Conservation (phyloP, 2,888 invertebrate genomes). For the Schizaphis graminum region DNA sequence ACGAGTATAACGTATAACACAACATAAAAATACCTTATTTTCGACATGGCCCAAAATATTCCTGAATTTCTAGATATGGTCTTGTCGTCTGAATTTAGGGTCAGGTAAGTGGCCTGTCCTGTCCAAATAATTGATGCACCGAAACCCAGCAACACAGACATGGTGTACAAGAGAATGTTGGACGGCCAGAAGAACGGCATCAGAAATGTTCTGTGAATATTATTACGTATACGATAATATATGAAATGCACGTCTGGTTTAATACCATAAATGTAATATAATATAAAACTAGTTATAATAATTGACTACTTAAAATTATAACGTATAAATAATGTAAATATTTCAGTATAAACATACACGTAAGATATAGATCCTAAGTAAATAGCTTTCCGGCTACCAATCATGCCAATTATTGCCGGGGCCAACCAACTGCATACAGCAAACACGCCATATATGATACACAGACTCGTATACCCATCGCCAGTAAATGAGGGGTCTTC, state of each 20-base stretch:
- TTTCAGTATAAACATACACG: slow-evolving; percentile 74
- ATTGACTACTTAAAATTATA: slow-evolving; percentile 49
- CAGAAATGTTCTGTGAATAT: slow-evolving; percentile 84
- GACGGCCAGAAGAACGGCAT: slow-evolving; percentile 87
- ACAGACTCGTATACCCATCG: slow-evolving; percentile 89
- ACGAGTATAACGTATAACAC: not conserved
- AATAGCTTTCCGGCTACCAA: slow-evolving; percentile 91
- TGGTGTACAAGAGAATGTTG: slow-evolving; percentile 86
- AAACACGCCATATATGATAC: slow-evolving; percentile 92
- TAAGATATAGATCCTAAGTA: slow-evolving; percentile 86
- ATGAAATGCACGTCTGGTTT: not conserved
- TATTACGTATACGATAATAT: not conserved
- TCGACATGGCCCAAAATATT: slow-evolving; percentile 96
- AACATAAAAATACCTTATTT: slow-evolving; percentile 81
- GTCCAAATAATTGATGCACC: slow-evolving; percentile 98
- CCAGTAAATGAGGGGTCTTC: slow-evolving; percentile 83
- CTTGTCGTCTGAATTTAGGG: slow-evolving; percentile 85
- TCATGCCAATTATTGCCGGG: slow-evolving; percentile 88
- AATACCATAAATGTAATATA: not conserved
- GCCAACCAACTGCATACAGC: slow-evolving; percentile 94
- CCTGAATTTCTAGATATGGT: slow-evolving; percentile 96
- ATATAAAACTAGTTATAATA: not conserved
- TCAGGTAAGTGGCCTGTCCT: slow-evolving; percentile 92
- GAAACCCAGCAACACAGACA: slow-evolving; percentile 87
- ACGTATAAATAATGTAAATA: slow-evolving; percentile 4